Conservation (phyloP, 2,797 vertebrate genomes). For the Gymnoscopelus braueri region DNA sequence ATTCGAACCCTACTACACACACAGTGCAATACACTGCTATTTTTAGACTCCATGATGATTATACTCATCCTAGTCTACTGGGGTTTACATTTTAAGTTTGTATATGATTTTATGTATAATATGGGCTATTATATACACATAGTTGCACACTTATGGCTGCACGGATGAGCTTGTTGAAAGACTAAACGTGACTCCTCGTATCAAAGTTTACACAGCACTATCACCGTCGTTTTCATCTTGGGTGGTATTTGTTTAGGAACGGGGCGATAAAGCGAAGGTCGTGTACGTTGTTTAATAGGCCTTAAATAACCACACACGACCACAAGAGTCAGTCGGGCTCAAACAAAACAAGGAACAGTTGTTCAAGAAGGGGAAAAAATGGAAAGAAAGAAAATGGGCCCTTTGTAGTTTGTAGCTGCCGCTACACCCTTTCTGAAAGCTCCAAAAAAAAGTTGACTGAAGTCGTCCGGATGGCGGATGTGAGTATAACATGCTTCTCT, state of each 20-base stretch:
- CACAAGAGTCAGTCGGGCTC: rapidly evolving
- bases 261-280: slow-evolving; percentile 50
- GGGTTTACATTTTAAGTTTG: not conserved
- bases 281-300: no score
- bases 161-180: not conserved
- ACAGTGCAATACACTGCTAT: no score
- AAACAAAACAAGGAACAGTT: not conserved
- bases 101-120: not conserved
- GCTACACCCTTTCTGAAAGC: not conserved
- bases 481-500: not conserved
- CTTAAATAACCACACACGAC: not conserved
- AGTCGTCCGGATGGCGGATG: slow-evolving; percentile 6
- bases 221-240: not conserved
- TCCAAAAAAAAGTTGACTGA: slow-evolving; percentile 45
- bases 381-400: not conserved
- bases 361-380: not conserved
- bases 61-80: slow-evolving; percentile 7
- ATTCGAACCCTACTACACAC: no score
- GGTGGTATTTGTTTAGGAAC: slow-evolving; percentile 47
- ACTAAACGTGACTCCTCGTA: not conserved
- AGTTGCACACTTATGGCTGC: not conserved
- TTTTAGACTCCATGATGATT: slow-evolving; percentile 36
- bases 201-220: slow-evolving; percentile 39
- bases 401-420: not conserved
- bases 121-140: not conserved